phyloP scores from a whole-genome alignment of 2,797 vertebrate species.

The Pantherophis vulpinus region DNA sequence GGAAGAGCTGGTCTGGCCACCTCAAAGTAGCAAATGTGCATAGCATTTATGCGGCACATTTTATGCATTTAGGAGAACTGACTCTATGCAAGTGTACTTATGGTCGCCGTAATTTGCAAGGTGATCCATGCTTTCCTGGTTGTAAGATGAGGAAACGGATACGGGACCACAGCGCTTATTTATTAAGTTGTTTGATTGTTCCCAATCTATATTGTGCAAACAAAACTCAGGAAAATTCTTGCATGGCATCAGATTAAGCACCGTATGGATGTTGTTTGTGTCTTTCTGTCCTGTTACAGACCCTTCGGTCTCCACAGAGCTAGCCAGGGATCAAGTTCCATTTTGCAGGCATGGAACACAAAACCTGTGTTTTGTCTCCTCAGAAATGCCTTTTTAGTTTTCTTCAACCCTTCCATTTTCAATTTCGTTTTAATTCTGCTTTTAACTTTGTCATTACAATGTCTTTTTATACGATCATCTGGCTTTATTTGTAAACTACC shows the following conservation, averaged over 20 bases:
- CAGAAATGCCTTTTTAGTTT: not conserved
- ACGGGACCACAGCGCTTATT: not conserved
- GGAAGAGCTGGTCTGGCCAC: not conserved
- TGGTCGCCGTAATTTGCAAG: not conserved
- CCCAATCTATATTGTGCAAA: not conserved
- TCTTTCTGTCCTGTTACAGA: not conserved
- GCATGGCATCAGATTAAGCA: no score
- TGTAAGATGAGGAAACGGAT: not conserved
- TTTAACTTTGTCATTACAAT: not conserved
- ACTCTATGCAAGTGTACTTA: not conserved
- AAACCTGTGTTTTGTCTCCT: not conserved
- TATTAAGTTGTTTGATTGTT: not conserved
- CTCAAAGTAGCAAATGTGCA: not conserved
- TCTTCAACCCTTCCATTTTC: not conserved
- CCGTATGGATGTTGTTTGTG: not conserved
- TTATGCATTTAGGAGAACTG: not conserved
- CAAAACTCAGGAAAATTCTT: not conserved
- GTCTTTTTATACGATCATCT: not conserved
- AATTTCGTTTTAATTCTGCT: not conserved
- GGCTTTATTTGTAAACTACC: not conserved
- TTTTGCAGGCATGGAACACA: not conserved
- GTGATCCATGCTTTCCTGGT: not conserved
- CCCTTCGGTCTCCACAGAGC: not conserved
- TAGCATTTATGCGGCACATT: no score
- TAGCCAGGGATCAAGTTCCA: not conserved